Base-by-base conservation (phyloP, 1,140 invertebrate species). In the Caligus rogercresseyi region DNA sequence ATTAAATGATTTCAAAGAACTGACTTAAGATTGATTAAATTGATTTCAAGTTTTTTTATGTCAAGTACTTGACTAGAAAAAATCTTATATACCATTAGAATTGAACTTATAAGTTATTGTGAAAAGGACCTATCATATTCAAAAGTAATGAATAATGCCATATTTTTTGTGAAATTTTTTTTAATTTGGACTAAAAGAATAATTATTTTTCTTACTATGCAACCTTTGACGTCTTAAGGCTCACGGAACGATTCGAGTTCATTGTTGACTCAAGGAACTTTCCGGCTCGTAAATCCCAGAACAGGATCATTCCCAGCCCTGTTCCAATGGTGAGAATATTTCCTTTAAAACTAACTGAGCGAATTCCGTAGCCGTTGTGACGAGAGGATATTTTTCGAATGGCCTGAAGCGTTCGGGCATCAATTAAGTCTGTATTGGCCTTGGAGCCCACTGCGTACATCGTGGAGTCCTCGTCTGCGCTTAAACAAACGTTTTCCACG, bases 261-360 rank as follows among this genome's bases (percentile, higher is more conserved):
- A 88, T 87, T 67, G 84, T 86, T 60, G 85, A 87, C 71, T 94
- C 89, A 26, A 96, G 73, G 74, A 93, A 95, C 74, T 91, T 91
- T 56, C 84, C 83, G 63, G 87, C 88, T 68, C 85, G 79, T 54
- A 94, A 75, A 72, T 97, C 92, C 71, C 92, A 95, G 73, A 97
- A 96, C 78, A 95, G 83, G 0, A 97, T 75, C 72, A 86, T 81
- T 54, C 91, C 91, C 52, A 88, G 77, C 0, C 90, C 91, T 2
- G 91, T 95, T 15, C 91, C 91, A 67, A 95, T 88, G 1, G 90
- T 94, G 63, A 96, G 75, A 66, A 94, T 80, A 69, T 91, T 81
- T 0, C 84, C 84, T 70, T 86, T 82, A 75, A 95, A 95, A 75
- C 83, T 88, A 20, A 90, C 82, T 1, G 91, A 94, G 61, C 91